phyloP scores from a whole-genome alignment of 2,888 invertebrate genomes.

The Sicus ferrugineus region DNA sequence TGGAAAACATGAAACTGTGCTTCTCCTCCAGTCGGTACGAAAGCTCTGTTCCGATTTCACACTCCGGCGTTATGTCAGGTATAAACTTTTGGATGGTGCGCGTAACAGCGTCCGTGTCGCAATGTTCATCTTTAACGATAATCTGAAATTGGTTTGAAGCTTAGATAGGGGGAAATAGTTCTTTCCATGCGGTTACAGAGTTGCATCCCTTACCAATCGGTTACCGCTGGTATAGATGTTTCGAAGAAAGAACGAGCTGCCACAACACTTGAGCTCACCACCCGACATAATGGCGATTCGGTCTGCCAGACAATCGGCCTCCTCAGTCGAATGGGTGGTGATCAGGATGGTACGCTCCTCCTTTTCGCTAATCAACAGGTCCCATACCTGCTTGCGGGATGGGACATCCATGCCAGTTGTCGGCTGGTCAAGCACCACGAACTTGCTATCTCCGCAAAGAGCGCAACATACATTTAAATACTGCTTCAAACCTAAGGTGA shows the following conservation, averaged over 20 bases:
- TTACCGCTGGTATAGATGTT: constrained; percentile 86
- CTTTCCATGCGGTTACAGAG: too few relatives aligned
- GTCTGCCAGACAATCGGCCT: constrained; percentile 84
- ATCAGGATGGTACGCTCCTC: constrained; percentile 78
- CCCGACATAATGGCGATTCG: constrained; percentile 85
- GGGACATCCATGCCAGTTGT: constrained; percentile 85
- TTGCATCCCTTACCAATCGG: constrained; percentile 68
- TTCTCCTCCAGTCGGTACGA: constrained; percentile 34
- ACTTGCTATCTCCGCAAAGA: constrained; percentile 75
- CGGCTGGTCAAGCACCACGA: constrained; percentile 77
- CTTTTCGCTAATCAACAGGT: constrained; percentile 76
- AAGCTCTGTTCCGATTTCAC: constrained; percentile 33
- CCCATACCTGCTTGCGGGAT: constrained; percentile 80
- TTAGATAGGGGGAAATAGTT: background rate
- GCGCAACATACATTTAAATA: constrained; percentile 78
- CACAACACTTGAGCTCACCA: constrained; percentile 80
- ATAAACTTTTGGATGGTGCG: constrained; percentile 22
- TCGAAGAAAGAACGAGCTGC: constrained; percentile 80
- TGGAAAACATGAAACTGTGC: background rate
- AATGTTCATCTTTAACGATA: constrained; percentile 15
- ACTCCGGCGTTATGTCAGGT: constrained; percentile 21
- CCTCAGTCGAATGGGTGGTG: constrained; percentile 86
- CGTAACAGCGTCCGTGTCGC: constrained; percentile 22
- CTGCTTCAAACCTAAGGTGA: constrained; percentile 77
- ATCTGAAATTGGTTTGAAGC: constrained; percentile 11